A percentile compares a stretch with the other conserved stretches of the same genome.
phyloP scores from a whole-genome alignment of 2,888 invertebrate species.

The Trichacis sp. region DNA sequence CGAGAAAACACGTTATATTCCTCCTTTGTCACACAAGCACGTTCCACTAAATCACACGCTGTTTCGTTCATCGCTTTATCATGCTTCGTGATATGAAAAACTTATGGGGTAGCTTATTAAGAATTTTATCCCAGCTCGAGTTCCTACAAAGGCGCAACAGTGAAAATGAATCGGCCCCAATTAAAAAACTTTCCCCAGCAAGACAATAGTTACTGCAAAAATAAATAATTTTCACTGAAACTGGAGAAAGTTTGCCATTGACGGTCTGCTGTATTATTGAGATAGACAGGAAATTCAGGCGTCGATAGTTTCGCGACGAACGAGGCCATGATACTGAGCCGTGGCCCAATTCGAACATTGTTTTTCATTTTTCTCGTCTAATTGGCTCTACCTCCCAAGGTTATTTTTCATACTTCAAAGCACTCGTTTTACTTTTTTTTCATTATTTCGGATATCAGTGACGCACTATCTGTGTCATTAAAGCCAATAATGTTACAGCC shows the following conservation, averaged over 20 bases:
- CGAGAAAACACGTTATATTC: neutral
- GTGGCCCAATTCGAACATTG: conserved; percentile 21
- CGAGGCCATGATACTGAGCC: conserved; percentile 20
- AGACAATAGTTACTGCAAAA: neutral
- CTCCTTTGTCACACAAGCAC: neutral
- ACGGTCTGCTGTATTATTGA: conserved; percentile 8
- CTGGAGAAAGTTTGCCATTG: neutral
- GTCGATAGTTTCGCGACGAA: conserved; percentile 12
- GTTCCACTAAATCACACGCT: neutral
- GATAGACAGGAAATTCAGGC: conserved; percentile 26
- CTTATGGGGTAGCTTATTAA: neutral
- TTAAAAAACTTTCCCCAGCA: neutral
- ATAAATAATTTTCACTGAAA: neutral
- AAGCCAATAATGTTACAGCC: neutral
- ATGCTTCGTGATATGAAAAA: neutral
- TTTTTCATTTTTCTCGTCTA: conserved; percentile 25
- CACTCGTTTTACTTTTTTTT: conserved; percentile 18
- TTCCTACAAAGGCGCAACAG: neutral
- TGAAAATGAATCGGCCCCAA: neutral
- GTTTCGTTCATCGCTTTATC: conserved; percentile 1
- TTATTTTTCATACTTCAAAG: conserved; percentile 18
- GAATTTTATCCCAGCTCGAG: neutral
- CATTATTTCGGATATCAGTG: conserved; percentile 10
- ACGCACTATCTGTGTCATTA: conserved; percentile 3
- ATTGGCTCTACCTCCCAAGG: conserved; percentile 14